A percentile compares a stretch with the other conserved stretches of the same genome.
These are phyloP conservation scores for Phenacoccus solenopsis DNA, from an alignment of 1,140 invertebrate genomes.

Conservation along the genomic window DNA sequence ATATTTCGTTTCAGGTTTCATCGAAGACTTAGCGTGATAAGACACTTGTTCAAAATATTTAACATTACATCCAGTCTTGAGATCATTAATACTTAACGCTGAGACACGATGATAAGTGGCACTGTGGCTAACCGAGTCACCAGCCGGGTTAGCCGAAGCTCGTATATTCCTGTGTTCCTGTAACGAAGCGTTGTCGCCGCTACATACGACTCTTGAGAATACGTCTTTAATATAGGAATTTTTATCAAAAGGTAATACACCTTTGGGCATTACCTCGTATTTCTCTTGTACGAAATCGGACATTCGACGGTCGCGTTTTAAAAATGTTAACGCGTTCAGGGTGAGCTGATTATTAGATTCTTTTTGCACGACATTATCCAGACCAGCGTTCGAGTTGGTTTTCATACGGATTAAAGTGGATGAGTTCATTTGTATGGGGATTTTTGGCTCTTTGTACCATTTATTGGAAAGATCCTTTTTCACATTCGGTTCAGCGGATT, in stretches of 20 bases:
- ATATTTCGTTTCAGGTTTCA: neutral
- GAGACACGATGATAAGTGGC: neutral
- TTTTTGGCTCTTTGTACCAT: neutral
- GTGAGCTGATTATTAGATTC: constrained; percentile 5
- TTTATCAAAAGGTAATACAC: neutral
- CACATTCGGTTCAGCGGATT: neutral
- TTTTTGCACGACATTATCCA: neutral
- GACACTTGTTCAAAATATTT: neutral
- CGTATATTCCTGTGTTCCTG: neutral
- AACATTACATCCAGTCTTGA: neutral
- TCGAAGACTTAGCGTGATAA: neutral
- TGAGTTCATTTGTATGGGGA: neutral
- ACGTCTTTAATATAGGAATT: neutral
- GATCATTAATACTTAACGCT: neutral
- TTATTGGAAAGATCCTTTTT: neutral
- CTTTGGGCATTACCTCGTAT: neutral
- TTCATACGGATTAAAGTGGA: constrained; percentile 1
- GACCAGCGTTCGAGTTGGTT: neutral
- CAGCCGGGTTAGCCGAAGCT: neutral
- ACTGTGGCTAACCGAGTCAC: neutral
- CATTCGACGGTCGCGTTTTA: neutral
- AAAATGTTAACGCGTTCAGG: neutral
- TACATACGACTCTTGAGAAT: neutral
- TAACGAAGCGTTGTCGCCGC: neutral
- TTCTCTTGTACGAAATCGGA: neutral